A percentile compares a stretch with the other conserved stretches of the same genome.
Evolutionary conservation across 2,113 vertebrate species (phyloP).

Genomic region (Rhodinocichla rosea): DNA sequence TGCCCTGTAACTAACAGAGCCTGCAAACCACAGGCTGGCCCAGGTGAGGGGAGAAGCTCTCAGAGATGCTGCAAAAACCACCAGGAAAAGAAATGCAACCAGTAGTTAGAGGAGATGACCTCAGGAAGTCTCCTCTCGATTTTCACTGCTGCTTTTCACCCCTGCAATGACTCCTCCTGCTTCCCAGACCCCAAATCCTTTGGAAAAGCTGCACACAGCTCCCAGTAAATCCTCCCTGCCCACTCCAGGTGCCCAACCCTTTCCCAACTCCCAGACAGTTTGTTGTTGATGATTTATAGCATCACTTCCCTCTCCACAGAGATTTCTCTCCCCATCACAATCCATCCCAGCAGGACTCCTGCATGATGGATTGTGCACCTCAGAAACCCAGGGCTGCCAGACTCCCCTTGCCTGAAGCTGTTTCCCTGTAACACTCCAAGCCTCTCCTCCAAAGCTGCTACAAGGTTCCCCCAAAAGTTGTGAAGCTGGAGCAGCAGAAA

Average conservation of each 20-base stretch:
- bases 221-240: background rate
- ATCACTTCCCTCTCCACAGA: background rate
- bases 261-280: background rate
- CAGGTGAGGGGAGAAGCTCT: background rate
- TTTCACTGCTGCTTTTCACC: background rate
- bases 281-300: background rate
- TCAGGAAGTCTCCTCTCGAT: background rate
- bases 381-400: background rate
- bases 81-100: background rate
- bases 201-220: background rate
- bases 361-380: accelerated
- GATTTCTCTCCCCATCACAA: background rate
- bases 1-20: background rate
- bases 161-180: background rate
- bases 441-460: background rate
- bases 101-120: background rate
- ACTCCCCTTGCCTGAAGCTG: background rate
- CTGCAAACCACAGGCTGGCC: background rate
- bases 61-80: background rate
- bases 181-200: background rate
- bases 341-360: background rate
- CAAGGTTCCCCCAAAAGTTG: background rate
- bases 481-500: background rate
- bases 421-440: background rate
- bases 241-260: background rate